Conservation (phyloP, 1,140 invertebrate genomes). For the Halictus rubicundus region DNA sequence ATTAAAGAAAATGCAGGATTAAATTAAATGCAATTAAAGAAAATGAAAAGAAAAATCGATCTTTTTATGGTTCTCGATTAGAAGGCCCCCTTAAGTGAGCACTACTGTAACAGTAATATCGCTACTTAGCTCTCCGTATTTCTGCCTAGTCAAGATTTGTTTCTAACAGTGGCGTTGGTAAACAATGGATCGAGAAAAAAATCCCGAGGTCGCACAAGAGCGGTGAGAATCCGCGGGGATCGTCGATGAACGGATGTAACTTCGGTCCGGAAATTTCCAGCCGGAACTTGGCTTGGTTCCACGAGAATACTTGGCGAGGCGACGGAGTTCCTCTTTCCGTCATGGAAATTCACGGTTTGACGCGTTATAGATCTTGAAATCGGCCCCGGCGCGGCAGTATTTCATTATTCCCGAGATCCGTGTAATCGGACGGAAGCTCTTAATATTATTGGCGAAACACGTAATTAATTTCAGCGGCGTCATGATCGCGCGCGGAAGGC, state of each 20-base stretch:
- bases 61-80: too few species aligned
- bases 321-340: conserved; percentile 26
- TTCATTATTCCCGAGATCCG: background rate
- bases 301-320: conserved; percentile 18
- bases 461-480: background rate
- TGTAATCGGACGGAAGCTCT: background rate
- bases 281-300: conserved; percentile 39
- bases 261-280: conserved; percentile 35
- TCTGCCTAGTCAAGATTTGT: too few species aligned
- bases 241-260: conserved; percentile 25
- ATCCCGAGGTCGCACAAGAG: conserved; percentile 6
- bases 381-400: background rate
- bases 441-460: background rate
- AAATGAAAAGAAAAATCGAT: too few species aligned
- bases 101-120: too few species aligned
- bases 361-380: conserved; percentile 4
- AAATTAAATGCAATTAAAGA: too few species aligned
- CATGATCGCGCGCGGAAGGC: background rate
- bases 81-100: too few species aligned
- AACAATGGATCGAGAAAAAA: background rate
- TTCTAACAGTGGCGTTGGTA: background rate
- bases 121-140: too few species aligned
- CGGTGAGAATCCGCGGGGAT: conserved; percentile 6
- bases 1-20: too few species aligned
- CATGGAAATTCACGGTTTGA: conserved; percentile 33